Base-by-base conservation (phyloP, 2,888 invertebrate genomes). In the Pandemis corylana region DNA sequence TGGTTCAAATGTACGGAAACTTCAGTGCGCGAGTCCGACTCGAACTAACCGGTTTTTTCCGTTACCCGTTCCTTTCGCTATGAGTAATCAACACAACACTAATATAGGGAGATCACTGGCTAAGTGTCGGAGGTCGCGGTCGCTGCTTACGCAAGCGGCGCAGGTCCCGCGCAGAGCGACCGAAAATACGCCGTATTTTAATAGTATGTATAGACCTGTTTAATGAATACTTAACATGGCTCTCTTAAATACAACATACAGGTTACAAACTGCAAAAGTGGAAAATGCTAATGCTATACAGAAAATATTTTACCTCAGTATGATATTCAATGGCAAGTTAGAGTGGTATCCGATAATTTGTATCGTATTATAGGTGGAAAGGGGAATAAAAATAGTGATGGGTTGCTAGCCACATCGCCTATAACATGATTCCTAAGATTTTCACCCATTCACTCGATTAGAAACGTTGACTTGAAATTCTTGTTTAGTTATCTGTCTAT, bases 41-140 rank as follows among this genome's bases (percentile, higher is more conserved):
- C 28, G 28, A 36, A 36, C 28, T 36, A 36, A 36, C 28, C 28
- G 28, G 28, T 49, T 6, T 4, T 49, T 51, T 51, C 51, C 5
- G 0, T 59, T 2, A 10, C 59, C 9, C 12, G 28, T 59, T 59
- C 59, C 59, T 28, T 20, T 12, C 5, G 59, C 28, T 10, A 12
- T 12, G 28, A 10, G 28, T 12, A 28, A 59, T 6, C 15, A 20
- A 65, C 44, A 12, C 51, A n/a, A 5, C 3, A 10, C 20, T 10
- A 15, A 49, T 10, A 64, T 53, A 59, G 44, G 49, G 69, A 65
- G 65, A 70, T 69, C n/a, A 70, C 28, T 65, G 15, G 36, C 62
- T 42, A 20, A 70, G 69, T 65, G 75, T 75, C 75, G 75, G 70
- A 75, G 75, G 75, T 75, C 75, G 75, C 75, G 75, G 75, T 63